Conservation (phyloP, 2,888 invertebrate species). For the Rhamnusium bicolor region DNA sequence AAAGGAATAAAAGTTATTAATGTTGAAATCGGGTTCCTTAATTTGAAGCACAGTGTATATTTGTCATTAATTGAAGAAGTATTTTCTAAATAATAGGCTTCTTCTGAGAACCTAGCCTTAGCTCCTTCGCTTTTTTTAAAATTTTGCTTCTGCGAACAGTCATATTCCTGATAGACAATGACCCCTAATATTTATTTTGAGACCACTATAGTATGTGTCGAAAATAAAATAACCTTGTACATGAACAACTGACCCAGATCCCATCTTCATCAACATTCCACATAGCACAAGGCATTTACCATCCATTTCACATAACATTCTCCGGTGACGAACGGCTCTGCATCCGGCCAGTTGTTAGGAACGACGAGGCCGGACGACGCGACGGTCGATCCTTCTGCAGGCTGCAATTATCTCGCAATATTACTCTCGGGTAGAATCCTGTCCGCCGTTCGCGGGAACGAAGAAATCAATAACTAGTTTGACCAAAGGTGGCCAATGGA, state of each 20-base stretch:
- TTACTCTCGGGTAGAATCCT: conserved; percentile 22
- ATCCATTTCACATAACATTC: conserved; percentile 5
- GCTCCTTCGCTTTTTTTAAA: no score
- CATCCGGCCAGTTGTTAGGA: neutral
- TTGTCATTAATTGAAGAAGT: no score
- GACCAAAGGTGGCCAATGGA: conserved; percentile 63
- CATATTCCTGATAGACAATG: no score
- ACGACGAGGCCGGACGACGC: neutral
- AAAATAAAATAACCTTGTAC: conserved; percentile 30
- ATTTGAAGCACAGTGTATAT: no score
- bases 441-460: conserved; percentile 22
- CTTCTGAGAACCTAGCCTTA: no score
- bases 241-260: neutral
- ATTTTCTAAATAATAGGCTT: no score
- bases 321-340: conserved; percentile 13
- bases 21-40: no score
- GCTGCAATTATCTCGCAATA: conserved; percentile 23
- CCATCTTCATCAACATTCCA: conserved; percentile 17
- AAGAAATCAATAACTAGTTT: conserved; percentile 64
- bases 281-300: neutral
- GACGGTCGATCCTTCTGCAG: conserved; percentile 9
- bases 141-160: no score
- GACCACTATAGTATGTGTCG: neutral
- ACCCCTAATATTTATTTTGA: neutral
- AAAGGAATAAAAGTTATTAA: no score